phyloP scores from a whole-genome alignment of 2,113 vertebrate genomes.

The Bujurquina vittata region DNA sequence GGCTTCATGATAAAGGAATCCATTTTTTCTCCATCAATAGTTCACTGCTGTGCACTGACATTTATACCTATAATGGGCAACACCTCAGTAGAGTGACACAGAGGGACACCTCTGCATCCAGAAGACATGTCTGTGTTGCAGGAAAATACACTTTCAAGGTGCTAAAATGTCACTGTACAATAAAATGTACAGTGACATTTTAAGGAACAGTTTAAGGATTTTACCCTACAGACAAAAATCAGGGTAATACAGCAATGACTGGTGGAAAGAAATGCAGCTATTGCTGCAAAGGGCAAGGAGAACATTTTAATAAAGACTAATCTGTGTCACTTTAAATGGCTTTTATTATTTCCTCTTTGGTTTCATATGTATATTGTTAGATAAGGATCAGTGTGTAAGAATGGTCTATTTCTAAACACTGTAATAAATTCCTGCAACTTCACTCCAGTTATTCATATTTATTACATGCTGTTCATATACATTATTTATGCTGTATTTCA shows the following conservation, averaged over 20 bases:
- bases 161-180: background rate
- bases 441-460: background rate
- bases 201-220: constrained; percentile 5
- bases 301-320: background rate
- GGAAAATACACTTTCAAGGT: background rate
- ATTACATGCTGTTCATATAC: background rate
- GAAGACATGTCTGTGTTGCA: background rate
- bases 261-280: background rate
- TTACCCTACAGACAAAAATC: constrained; percentile 8
- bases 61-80: constrained; percentile 56
- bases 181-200: background rate
- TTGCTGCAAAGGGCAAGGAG: background rate
- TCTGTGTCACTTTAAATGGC: background rate
- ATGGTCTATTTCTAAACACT: background rate
- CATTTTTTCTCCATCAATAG: constrained; percentile 49
- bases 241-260: background rate
- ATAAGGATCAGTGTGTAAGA: background rate
- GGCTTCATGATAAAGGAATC: constrained; percentile 38
- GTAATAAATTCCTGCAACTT: background rate
- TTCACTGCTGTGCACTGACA: constrained; percentile 49
- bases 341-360: background rate
- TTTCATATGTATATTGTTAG: background rate
- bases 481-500: background rate
- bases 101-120: constrained; percentile 6
- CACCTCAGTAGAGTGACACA: constrained; percentile 34